These are phyloP conservation scores for Panagrolaimus sp. DNA, from an alignment of 1,140 invertebrate genomes.

Conservation along the genomic window DNA sequence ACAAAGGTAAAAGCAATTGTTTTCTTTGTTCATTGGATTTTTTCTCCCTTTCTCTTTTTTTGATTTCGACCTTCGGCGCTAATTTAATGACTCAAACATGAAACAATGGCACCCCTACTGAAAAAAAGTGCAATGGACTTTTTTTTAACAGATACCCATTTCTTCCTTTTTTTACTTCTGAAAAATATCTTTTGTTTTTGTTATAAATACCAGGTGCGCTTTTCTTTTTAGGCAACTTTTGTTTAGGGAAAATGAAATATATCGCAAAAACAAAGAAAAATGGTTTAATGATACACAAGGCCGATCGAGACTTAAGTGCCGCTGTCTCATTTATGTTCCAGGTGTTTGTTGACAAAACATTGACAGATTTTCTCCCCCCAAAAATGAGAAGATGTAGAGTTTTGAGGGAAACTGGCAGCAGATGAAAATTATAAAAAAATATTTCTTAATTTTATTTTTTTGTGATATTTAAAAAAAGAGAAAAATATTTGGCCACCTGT, in stretches of 20 bases:
- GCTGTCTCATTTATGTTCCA: constrained; percentile 1
- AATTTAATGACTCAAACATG: neutral
- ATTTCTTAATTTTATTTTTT: too few species aligned
- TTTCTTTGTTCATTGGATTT: neutral
- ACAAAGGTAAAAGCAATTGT: too few species aligned
- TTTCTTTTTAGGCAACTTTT: too few species aligned
- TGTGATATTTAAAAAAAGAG: too few species aligned
- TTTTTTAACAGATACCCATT: too few species aligned
- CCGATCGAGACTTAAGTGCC: neutral
- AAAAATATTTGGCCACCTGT: too few species aligned
- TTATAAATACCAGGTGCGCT: constrained; percentile 8
- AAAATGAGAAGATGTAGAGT: neutral
- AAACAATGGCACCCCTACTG: constrained; percentile 9
- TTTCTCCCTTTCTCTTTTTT: neutral
- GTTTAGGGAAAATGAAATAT: too few species aligned
- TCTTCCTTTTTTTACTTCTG: too few species aligned
- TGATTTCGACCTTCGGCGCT: constrained; percentile 9
- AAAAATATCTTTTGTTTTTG: constrained; percentile 1
- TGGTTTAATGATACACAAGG: too few species aligned
- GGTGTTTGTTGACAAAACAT: constrained; percentile 15
- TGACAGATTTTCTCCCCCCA: neutral
- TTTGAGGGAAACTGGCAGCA: neutral
- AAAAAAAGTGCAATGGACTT: too few species aligned
- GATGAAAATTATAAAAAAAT: neutral
- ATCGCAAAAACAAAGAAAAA: too few species aligned